These are phyloP conservation scores for Alethe castanea DNA, from an alignment of 2,113 vertebrate genomes.

Conservation along the genomic window DNA sequence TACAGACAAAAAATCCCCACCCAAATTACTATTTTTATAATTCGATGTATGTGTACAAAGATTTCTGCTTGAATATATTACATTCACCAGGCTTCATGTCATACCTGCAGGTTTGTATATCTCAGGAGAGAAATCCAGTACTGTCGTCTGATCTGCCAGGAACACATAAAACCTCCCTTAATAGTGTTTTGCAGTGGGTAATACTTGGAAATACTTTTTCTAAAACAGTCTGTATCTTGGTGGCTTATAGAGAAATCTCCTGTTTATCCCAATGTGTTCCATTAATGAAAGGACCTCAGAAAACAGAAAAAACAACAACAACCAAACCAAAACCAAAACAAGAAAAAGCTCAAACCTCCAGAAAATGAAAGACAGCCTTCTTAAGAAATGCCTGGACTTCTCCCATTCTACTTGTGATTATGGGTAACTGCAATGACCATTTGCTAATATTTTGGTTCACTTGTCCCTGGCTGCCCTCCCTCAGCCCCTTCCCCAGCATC, in stretches of 20 bases:
- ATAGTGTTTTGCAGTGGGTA: neutral
- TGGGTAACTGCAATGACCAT: neutral
- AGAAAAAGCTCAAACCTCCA: accelerated
- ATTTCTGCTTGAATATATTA: neutral
- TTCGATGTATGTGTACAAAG: neutral
- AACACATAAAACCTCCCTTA: neutral
- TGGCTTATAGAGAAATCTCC: neutral
- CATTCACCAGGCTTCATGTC: neutral
- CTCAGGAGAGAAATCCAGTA: neutral
- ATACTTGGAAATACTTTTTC: neutral
- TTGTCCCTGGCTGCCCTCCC: neutral
- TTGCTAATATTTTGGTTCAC: neutral
- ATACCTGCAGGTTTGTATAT: neutral
- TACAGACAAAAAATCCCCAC: accelerated
- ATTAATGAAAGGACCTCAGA: neutral
- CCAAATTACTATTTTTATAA: neutral
- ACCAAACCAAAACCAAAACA: neutral
- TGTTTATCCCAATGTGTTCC: neutral
- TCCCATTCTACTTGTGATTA: neutral
- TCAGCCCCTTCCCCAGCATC: neutral
- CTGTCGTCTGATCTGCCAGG: neutral
- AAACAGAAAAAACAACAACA: neutral
- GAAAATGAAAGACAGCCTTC: neutral
- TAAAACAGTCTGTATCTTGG: neutral
- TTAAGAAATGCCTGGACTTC: neutral